Base-by-base conservation (phyloP, 2,797 vertebrate species). In the Gallinago stenura region DNA sequence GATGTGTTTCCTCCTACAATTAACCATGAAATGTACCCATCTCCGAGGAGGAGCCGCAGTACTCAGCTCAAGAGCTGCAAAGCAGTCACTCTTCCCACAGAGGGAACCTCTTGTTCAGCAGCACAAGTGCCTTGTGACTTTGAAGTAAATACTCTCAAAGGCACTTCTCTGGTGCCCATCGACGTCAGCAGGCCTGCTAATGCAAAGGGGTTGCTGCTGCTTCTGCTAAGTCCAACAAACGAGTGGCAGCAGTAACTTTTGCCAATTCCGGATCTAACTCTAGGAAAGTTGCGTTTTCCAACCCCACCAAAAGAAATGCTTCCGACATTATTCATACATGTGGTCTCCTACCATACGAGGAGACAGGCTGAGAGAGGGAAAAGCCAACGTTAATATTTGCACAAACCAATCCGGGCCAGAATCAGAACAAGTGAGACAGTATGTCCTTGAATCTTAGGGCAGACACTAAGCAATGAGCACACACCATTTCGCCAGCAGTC, bases 381-480 rank as follows among this genome's bases (percentile, higher is more conserved):
- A 87, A 94, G 66, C 95, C 96, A 95, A 90, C 1, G 25, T 64
- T 92, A 96, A 96, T 96, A 95, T 97, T 97, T 97, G 95, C 81
- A 89, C 83, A 95, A 64, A 58, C 7, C 80, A 81, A 48, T 41
- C 65, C 77, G 78, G 89, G 89, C 89, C 88, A 94, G 94, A 77
- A 82, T 28, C 61, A 54, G 81, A 79, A 89, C 73, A 95, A 83
- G 91, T 28, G 60, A 76, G 83, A 87, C 95, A 90, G 82, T 64
- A 48, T 61, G 22, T 50, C 86, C 64, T 71, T 66, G 13, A 28
- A 6, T 15, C 37, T 14, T 56, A n/a, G 22, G 89, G 75, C 77
- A 71, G 70, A n/a, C 20, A 43, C 68, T 41, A 6, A 64, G 86
- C 57, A 56, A 43, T 5, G 11, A 39, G 16, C 64, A 16, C 12